Conservation (phyloP, 2,888 invertebrate genomes). For the Bruchidius siliquastri region DNA sequence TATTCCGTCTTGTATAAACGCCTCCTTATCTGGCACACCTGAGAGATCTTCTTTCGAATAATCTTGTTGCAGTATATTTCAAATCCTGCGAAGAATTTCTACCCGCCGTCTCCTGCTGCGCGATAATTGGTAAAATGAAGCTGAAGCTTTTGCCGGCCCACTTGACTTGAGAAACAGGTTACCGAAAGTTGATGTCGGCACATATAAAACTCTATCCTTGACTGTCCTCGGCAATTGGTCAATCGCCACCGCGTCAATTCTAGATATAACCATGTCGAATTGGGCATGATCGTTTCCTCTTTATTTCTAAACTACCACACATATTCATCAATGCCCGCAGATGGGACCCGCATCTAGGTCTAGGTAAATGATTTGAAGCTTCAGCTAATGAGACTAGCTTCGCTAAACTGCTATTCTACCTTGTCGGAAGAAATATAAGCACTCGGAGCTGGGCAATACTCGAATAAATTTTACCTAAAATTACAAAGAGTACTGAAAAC, state of each 20-base stretch:
- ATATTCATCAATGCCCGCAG: too few species aligned
- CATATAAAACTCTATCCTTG: background rate
- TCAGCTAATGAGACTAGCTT: too few species aligned
- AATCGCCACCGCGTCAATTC: background rate
- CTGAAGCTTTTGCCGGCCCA: background rate
- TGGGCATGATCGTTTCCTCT: background rate
- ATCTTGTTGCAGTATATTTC: background rate
- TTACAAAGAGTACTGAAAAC: too few species aligned
- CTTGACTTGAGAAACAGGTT: background rate
- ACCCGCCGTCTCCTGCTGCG: background rate
- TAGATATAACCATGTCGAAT: background rate
- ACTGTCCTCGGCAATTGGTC: background rate
- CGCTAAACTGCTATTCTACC: too few species aligned
- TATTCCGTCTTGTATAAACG: background rate
- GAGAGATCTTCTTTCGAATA: background rate
- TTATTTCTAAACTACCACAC: too few species aligned
- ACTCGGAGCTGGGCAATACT: too few species aligned
- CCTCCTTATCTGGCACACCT: background rate
- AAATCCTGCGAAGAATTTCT: background rate
- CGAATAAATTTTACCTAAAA: too few species aligned
- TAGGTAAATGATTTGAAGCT: too few species aligned
- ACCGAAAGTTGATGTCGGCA: background rate
- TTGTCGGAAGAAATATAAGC: too few species aligned
- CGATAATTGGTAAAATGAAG: background rate
- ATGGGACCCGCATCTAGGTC: too few species aligned